These are phyloP conservation scores for Grammomys dolichurus DNA, from an alignment of 2,113 vertebrate genomes.

Conservation along the genomic window DNA sequence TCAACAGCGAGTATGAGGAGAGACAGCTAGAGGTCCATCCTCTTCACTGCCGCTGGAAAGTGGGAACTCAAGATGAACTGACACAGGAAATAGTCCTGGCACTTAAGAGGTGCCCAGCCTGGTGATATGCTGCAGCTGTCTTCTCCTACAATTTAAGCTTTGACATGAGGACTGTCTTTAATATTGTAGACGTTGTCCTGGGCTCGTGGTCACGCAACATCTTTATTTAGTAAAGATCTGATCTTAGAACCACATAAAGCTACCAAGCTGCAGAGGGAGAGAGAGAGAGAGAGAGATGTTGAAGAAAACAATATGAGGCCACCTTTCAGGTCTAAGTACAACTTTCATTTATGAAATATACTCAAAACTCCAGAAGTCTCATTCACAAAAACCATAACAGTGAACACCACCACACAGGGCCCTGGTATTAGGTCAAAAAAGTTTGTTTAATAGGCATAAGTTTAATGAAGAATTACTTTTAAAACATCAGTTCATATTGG, in stretches of 20 bases:
- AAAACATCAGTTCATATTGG: not conserved
- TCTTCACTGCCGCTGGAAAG: not conserved
- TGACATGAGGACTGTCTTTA: not conserved
- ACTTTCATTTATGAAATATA: not conserved
- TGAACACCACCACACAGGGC: not conserved
- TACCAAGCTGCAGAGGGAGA: constrained; percentile 55
- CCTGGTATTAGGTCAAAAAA: not conserved
- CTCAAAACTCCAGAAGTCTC: not conserved
- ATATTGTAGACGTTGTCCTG: constrained; percentile 69
- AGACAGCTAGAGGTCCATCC: not conserved
- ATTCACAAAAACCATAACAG: not conserved
- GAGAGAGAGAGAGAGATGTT: not conserved
- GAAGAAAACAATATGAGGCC: not conserved
- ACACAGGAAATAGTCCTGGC: not conserved
- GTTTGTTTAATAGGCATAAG: not conserved
- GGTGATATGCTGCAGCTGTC: not conserved
- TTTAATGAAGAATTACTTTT: not conserved
- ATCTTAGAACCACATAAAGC: not conserved
- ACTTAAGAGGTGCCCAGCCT: not conserved
- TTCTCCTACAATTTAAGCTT: not conserved
- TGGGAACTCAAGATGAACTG: not conserved
- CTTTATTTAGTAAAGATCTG: not conserved
- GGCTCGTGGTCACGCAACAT: not conserved
- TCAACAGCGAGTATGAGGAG: not conserved
- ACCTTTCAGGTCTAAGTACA: not conserved